Percentiles rank a stretch among this genome's conserved stretches.
Conservation (phyloP, 2,113 vertebrate species). For the Cyanoramphus novaezelandiae region DNA sequence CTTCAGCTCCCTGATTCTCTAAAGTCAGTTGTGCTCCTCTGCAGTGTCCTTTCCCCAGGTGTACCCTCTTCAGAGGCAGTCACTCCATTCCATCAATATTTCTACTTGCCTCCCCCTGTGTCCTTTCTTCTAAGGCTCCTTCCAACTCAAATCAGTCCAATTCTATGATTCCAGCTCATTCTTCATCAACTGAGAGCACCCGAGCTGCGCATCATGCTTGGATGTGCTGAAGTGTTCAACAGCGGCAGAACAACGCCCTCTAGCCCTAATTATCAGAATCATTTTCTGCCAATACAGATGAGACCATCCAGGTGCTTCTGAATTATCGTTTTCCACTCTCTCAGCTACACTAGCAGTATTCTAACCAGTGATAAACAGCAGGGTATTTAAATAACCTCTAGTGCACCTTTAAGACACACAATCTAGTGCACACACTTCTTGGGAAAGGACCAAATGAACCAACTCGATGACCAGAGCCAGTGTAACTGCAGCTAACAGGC, state of each 20-base stretch:
- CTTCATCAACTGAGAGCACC: neutral
- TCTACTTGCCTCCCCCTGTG: neutral
- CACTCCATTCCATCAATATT: fast-evolving
- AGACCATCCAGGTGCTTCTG: neutral
- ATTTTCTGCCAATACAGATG: neutral
- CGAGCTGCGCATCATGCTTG: fast-evolving
- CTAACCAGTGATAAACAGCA: neutral
- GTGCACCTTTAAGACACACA: neutral
- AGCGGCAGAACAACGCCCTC: neutral
- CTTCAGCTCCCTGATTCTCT: neutral
- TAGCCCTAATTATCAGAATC: neutral
- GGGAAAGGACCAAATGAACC: neutral
- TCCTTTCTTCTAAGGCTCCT: neutral
- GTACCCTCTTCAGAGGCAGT: neutral
- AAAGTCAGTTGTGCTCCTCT: neutral
- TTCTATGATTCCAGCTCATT: fast-evolving
- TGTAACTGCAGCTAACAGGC: neutral
- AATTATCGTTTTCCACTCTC: fast-evolving
- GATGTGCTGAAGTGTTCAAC: fast-evolving
- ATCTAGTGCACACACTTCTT: no score
- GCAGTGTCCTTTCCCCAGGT: neutral
- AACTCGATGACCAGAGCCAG: no score
- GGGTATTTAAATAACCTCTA: neutral
- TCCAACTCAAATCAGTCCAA: neutral
- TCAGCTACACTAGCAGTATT: neutral